A percentile compares a stretch with the other conserved stretches of the same genome.
phyloP scores from a whole-genome alignment of 2,888 invertebrate species.

The Nemotelus pantherinus region DNA sequence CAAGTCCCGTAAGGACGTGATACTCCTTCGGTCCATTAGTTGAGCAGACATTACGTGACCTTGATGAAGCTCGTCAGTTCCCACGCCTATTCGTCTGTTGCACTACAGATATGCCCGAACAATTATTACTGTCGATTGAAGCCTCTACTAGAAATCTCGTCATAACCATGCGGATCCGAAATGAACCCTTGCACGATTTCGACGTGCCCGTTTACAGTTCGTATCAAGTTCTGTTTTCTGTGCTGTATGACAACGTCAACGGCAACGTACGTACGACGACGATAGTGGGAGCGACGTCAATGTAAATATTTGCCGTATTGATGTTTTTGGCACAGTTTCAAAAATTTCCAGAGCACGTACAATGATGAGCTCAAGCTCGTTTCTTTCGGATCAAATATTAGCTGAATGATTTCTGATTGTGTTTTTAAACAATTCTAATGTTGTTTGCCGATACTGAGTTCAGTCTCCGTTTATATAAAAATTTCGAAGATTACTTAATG shows the following conservation, averaged over 20 bases:
- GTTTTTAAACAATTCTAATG: no score
- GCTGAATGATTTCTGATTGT: no score
- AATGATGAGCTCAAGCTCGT: no score
- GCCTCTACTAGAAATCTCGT: slow-evolving; percentile 22
- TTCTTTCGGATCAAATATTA: no score
- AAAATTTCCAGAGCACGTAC: neutral
- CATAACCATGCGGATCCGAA: slow-evolving; percentile 12
- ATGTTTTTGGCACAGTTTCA: neutral
- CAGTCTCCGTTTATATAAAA: no score
- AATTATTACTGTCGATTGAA: slow-evolving; percentile 5
- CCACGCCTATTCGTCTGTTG: neutral
- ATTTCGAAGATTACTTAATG: no score
- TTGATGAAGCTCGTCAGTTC: neutral
- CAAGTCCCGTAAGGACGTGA: slow-evolving; percentile 13
- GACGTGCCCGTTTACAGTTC: neutral
- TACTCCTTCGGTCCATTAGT: slow-evolving; percentile 24
- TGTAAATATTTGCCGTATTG: slow-evolving; percentile 1
- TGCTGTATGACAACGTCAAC: no score
- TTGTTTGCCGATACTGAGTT: no score
- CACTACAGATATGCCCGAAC: neutral
- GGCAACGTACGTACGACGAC: no score
- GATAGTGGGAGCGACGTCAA: neutral
- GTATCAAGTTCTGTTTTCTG: neutral
- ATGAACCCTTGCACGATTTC: neutral
- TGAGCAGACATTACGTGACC: slow-evolving; percentile 25